Percentiles rank a stretch among this genome's conserved stretches.
phyloP scores from a whole-genome alignment of 2,797 vertebrate genomes.

The Champsocephalus gunnari region DNA sequence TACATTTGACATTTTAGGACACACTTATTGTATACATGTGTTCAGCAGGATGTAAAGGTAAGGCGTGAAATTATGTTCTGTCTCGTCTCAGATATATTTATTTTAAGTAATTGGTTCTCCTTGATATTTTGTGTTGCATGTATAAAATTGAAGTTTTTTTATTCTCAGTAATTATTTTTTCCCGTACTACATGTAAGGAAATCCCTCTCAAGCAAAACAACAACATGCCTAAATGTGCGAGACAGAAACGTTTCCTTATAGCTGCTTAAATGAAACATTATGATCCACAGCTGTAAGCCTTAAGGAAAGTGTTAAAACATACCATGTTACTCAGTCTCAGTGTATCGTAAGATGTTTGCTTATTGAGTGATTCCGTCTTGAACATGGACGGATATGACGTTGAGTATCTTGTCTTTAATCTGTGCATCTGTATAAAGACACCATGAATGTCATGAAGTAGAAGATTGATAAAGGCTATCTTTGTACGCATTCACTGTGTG shows the following conservation, averaged over 20 bases:
- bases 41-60: not conserved
- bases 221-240: not conserved
- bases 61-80: not conserved
- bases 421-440: slow-evolving; percentile 53
- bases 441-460: slow-evolving; percentile 68
- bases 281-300: slow-evolving; percentile 32
- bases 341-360: slow-evolving; percentile 19
- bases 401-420: slow-evolving; percentile 24
- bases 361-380: slow-evolving; percentile 24
- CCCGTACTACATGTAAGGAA: too few species aligned
- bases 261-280: not conserved
- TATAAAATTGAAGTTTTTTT: too few species aligned
- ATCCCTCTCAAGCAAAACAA: not conserved
- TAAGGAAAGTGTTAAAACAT: slow-evolving; percentile 40
- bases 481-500: slow-evolving; percentile 52
- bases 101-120: not conserved
- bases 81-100: not conserved
- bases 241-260: not conserved
- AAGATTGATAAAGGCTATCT: slow-evolving; percentile 52
- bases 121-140: not conserved
- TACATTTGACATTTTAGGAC: not conserved
- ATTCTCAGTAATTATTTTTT: too few species aligned
- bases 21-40: not conserved
- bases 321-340: slow-evolving; percentile 1
- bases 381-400: slow-evolving; percentile 33